Evolutionary conservation across 1,140 invertebrate species (phyloP).

Genomic region (Aphelenchoides avenae): DNA sequence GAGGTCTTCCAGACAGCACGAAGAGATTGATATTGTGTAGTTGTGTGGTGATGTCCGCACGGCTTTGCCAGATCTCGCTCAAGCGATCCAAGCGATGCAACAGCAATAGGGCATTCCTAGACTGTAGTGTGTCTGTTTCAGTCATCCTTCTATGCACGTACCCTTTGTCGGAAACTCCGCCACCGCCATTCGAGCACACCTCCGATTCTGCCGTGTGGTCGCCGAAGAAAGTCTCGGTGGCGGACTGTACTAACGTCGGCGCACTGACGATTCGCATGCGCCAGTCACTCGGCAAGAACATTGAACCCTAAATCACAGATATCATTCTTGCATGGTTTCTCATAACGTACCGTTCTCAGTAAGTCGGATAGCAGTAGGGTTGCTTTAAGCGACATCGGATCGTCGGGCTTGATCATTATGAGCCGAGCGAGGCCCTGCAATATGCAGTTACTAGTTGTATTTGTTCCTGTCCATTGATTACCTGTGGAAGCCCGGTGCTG

Average conservation of each 20-base stretch:
- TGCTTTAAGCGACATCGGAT: constrained; percentile 18
- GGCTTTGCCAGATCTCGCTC: constrained; percentile 6
- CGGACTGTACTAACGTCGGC: constrained; percentile 9
- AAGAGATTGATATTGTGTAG: constrained; percentile 16
- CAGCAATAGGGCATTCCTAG: constrained; percentile 18
- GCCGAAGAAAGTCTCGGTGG: constrained; percentile 11
- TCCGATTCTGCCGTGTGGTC: neutral
- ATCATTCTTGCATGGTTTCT: neutral
- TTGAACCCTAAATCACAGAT: constrained; percentile 4
- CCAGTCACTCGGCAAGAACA: constrained; percentile 23
- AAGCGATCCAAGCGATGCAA: constrained; percentile 25
- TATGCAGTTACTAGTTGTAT: constrained; percentile 2
- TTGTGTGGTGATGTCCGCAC: neutral
- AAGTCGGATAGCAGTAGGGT: constrained; percentile 29
- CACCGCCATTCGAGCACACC: neutral
- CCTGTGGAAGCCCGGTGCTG: constrained; percentile 18
- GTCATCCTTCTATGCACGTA: neutral
- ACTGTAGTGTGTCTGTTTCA: constrained; percentile 4
- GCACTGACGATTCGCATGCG: constrained; percentile 3
- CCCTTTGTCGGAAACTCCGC: neutral
- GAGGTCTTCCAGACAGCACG: constrained; percentile 1
- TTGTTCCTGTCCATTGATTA: neutral
- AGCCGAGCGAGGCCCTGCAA: constrained; percentile 21
- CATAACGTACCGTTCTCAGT: constrained; percentile 18
- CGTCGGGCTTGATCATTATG: constrained; percentile 20